phyloP scores from a whole-genome alignment of 2,113 vertebrate species.

The Chiloscyllium plagiosum region DNA sequence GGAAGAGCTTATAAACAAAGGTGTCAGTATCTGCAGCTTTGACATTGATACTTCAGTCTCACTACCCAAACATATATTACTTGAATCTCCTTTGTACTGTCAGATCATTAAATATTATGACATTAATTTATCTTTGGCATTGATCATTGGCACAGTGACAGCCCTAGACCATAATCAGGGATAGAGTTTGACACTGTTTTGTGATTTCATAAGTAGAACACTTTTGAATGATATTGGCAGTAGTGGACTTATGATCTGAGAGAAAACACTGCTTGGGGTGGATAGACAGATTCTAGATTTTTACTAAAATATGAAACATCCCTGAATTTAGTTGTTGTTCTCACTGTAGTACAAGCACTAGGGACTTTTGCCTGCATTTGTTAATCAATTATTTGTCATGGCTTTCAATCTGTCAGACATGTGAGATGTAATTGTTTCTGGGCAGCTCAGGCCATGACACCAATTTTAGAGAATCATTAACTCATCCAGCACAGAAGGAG shows the following conservation, averaged over 20 bases:
- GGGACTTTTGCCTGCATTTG: neutral
- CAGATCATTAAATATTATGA: slow-evolving; percentile 26
- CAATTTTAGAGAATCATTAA: neutral
- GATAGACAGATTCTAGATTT: neutral
- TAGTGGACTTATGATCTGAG: neutral
- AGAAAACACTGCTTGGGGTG: neutral
- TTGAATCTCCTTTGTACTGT: neutral
- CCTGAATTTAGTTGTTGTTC: neutral
- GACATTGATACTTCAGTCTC: neutral
- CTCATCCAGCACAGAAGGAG: neutral
- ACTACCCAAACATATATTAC: neutral
- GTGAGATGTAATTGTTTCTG: neutral
- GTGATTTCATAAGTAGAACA: neutral
- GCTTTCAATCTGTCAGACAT: no score
- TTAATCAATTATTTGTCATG: neutral
- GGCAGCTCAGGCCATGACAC: neutral
- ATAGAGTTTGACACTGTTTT: slow-evolving; percentile 1
- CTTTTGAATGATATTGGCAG: neutral
- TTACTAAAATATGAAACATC: neutral
- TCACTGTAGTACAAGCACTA: neutral
- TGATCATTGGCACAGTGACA: neutral
- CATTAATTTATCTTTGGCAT: slow-evolving; percentile 24
- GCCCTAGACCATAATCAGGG: neutral
- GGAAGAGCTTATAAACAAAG: neutral
- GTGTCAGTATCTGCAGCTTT: neutral